A percentile compares a stretch with the other conserved stretches of the same genome.
Evolutionary conservation across 2,113 vertebrate genomes (phyloP).

Genomic region (Actenoides lindsayi): DNA sequence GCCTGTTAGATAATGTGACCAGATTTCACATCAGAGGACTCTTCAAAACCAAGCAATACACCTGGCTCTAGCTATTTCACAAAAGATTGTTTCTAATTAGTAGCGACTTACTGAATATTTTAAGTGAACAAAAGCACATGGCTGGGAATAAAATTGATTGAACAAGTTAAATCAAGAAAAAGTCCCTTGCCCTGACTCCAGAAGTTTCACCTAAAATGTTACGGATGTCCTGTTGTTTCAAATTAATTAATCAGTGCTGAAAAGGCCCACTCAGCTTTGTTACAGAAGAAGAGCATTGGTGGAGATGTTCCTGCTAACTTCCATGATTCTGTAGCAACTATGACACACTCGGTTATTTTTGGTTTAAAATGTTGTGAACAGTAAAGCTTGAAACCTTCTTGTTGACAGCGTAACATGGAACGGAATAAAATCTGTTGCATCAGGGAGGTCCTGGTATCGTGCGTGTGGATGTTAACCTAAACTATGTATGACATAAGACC

Average conservation of each 20-base stretch:
- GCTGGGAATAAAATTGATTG: background rate
- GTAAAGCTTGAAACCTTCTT: background rate
- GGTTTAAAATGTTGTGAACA: background rate
- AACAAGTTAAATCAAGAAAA: background rate
- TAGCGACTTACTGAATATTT: background rate
- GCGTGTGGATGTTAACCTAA: background rate
- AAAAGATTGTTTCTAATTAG: background rate
- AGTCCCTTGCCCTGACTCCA: background rate
- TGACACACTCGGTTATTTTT: background rate
- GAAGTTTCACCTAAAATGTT: background rate
- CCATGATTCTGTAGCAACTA: background rate
- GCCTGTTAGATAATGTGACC: background rate
- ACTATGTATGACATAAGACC: background rate
- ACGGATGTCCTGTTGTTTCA: background rate
- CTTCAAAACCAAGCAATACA: background rate
- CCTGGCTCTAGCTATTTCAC: background rate
- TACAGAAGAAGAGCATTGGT: background rate
- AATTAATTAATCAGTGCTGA: background rate
- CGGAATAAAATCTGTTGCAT: background rate
- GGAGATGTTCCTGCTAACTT: background rate
- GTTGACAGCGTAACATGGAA: background rate
- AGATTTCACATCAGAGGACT: background rate
- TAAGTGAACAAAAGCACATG: background rate
- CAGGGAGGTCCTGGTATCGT: background rate
- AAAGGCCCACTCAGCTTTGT: background rate